Conservation (phyloP, 1,140 invertebrate species). For the Charaxes varanes region DNA sequence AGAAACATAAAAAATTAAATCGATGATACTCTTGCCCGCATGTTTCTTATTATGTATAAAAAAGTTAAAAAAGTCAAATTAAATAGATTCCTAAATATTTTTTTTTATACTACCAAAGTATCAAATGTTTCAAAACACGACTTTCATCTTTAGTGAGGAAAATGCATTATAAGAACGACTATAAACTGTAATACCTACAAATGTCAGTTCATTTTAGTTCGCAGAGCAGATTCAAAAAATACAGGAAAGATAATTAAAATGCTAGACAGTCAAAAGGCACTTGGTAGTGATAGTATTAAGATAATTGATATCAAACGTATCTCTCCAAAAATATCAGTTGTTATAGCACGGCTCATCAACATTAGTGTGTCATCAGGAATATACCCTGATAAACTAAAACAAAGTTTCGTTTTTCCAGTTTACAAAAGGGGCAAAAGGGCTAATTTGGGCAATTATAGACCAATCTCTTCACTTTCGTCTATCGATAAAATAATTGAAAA, state of each 20-base stretch:
- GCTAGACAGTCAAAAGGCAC: neutral
- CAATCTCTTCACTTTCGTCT: constrained; percentile 10
- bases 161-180: no score
- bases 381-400: neutral
- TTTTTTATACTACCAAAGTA: no score
- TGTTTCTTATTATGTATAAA: no score
- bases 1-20: no score
- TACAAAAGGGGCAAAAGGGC: neutral
- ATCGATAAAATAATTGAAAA: no score
- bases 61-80: no score
- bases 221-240: neutral
- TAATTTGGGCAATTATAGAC: no score
- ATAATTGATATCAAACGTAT: neutral
- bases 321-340: neutral
- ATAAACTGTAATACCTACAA: neutral
- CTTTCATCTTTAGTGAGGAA: no score
- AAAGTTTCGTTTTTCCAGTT: neutral
- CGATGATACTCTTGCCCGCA: no score
- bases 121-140: no score
- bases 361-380: neutral
- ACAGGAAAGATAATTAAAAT: neutral
- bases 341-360: neutral
- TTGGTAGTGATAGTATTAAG: neutral
- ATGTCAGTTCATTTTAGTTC: neutral
- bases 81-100: no score